Evolutionary conservation across 2,888 invertebrate species (phyloP).

Genomic region (Tetranychus truncatus): DNA sequence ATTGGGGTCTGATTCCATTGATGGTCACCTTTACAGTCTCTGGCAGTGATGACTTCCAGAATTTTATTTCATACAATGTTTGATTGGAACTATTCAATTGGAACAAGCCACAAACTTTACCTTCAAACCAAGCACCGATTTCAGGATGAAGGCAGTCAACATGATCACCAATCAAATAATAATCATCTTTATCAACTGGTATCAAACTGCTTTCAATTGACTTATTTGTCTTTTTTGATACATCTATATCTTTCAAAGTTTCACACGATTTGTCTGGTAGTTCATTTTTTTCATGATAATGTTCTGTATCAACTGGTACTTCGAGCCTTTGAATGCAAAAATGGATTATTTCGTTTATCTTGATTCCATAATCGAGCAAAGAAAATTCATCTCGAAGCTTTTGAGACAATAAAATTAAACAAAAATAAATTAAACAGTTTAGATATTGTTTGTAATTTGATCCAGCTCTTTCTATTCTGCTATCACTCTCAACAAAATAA

Average conservation of each 20-base stretch:
- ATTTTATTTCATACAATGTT: constrained; percentile 13
- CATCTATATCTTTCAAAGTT: too few species aligned
- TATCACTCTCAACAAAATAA: too few species aligned
- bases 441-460: background rate
- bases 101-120: constrained; percentile 40
- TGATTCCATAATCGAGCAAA: constrained; percentile 1
- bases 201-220: background rate
- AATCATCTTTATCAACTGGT: constrained; percentile 19
- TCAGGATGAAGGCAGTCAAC: constrained; percentile 46
- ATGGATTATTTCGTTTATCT: background rate
- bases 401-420: background rate
- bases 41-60: constrained; percentile 15
- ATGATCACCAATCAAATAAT: constrained; percentile 41
- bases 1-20: constrained; percentile 46
- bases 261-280: background rate
- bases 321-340: background rate
- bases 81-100: background rate
- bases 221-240: background rate
- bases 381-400: background rate
- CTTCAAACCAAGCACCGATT: constrained; percentile 56
- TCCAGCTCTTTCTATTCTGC: too few species aligned
- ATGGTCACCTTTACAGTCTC: constrained; percentile 32
- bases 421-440: background rate
- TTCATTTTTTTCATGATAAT: background rate
- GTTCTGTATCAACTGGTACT: background rate